Evolutionary conservation across 1,140 invertebrate genomes (phyloP), one percentile per base, ranked within the genome.

Genomic region (Psix sp.): DNA sequence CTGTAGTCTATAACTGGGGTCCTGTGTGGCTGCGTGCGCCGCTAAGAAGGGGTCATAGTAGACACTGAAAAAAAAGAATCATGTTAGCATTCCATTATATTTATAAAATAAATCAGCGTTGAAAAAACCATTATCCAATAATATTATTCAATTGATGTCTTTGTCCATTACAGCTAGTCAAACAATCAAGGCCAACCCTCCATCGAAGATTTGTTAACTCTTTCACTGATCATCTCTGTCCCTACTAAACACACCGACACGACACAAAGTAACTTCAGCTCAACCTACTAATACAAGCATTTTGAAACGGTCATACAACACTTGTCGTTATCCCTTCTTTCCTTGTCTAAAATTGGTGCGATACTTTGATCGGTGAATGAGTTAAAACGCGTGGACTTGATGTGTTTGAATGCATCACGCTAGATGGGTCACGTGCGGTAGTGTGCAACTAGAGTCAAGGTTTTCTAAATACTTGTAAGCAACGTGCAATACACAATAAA

Each of bases 31-130:
- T 74, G 93, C 93, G 80, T 94, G 93, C 49, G 94, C 94, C 80
- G 94, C 94, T 90, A 97, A 88, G 90, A 96, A 96, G 77, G 95
- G 96, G 90, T 98, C 96, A 90, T 96, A 97, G 91, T 97, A 97
- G 72, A 97, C 93, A 87, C 95, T 95, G 89, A 83, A 86, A 88
- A 87, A 87, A 81, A 80, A 84, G 85, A 86, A 54, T n/a, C 1
- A 33, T 3, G 4, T 6, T 3, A n/a, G n/a, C n/a, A n/a, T n/a
- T n/a, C n/a, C n/a, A n/a, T n/a, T n/a, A n/a, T n/a, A n/a, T n/a
- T n/a, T n/a, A n/a, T n/a, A n/a, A n/a, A n/a, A n/a, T n/a, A n/a
- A n/a, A n/a, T n/a, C n/a, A n/a, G n/a, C n/a, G n/a, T n/a, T n/a
- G n/a, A n/a, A n/a, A n/a, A n/a, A n/a, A n/a, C n/a, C n/a, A n/a